Conservation (phyloP, 2,113 vertebrate species). For the Scomber japonicus region DNA sequence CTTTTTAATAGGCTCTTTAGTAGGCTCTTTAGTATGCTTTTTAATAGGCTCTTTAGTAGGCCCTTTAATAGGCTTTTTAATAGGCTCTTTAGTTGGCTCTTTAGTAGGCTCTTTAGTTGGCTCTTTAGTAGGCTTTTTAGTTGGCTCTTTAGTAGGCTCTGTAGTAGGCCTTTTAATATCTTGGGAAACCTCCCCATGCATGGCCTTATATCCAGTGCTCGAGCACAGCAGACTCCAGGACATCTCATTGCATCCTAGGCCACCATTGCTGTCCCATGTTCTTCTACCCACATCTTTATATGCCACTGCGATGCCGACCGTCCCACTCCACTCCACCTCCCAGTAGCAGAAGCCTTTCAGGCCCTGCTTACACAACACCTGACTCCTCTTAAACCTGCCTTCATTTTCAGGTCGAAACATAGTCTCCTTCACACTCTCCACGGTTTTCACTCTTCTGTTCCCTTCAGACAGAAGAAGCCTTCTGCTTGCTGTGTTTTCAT, state of each 20-base stretch:
- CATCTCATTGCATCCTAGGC: conserved; percentile 37
- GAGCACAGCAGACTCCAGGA: conserved; percentile 55
- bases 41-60: too few species aligned
- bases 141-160: too few species aligned
- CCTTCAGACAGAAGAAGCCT: conserved; percentile 33
- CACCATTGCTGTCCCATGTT: neutral
- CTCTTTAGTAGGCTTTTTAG: too few species aligned
- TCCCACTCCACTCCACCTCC: too few species aligned
- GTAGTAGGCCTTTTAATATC: too few species aligned
- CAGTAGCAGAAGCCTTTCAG: neutral
- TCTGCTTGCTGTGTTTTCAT: conserved; percentile 40
- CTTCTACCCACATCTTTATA: neutral
- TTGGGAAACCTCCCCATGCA: neutral
- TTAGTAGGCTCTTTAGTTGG: too few species aligned
- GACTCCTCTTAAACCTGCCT: conserved; percentile 42
- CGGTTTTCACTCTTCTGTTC: conserved; percentile 20
- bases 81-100: too few species aligned
- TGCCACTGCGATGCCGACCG: too few species aligned
- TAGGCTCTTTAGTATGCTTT: too few species aligned
- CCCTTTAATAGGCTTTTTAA: too few species aligned
- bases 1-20: too few species aligned
- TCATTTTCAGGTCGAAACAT: neutral
- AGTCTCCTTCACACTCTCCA: neutral
- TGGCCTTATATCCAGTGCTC: rapidly evolving
- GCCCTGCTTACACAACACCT: conserved; percentile 39